Base-by-base conservation (phyloP, 2,888 invertebrate genomes). In the Acleris holmiana region DNA sequence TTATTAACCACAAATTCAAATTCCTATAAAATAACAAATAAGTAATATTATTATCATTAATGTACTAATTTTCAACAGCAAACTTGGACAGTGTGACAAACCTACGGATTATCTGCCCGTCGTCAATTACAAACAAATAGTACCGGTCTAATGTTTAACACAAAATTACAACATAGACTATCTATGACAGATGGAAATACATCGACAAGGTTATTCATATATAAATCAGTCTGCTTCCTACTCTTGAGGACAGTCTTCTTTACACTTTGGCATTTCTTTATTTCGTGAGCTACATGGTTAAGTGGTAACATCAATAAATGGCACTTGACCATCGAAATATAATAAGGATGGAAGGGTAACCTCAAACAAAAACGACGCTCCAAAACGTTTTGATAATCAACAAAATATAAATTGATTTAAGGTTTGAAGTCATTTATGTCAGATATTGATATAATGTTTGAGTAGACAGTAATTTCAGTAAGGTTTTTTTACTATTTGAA, bases 91-190 rank as follows among this genome's bases (percentile, higher is more conserved):
- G 25, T 58, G 59, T 68, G 67, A 69, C 68, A 73, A 72, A 74
- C 70, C 70, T 73, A 71, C 56, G 57, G 67, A 40, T 66, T 53
- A 58, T 61, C 60, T 61, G 61, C 62, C 61, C 65, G 48, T 73
- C 65, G 48, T 73, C 74, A 58, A 40, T 62, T 73, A 74, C 72
- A 73, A 70, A 68, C 72, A 75, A 70, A 73, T 75, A 75, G 70
- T 73, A 71, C 68, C 71, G 66, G 61, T 75, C 82, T 86, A 89
- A 88, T 79, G 76, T 78, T 66, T 19, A 73, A 86, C 85, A 78
- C 79, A 74, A 80, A 76, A 80, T 76, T 83, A 90, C 89, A 88
- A 90, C 89, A 90, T 82, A 85, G 83, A 91, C 87, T 87, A 90
- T 85, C 88, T 89, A 89, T 86, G 69, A 79, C 76, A 78, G 78